Percentiles rank a stretch among this genome's conserved stretches.
Evolutionary conservation across 1,140 invertebrate genomes (phyloP).

Genomic region (Periplaneta americana): DNA sequence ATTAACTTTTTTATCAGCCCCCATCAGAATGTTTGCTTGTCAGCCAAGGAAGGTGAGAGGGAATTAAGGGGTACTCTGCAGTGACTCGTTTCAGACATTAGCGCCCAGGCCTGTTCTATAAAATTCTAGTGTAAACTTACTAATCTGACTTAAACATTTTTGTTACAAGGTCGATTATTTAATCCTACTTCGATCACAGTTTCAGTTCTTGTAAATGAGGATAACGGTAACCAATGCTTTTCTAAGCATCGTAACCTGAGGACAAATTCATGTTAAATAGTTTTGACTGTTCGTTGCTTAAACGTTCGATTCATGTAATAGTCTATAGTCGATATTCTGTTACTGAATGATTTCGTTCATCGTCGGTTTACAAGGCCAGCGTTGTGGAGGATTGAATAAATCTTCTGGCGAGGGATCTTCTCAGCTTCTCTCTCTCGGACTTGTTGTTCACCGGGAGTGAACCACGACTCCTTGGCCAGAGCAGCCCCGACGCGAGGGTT

Average conservation of each 20-base stretch:
- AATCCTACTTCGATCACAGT: neutral
- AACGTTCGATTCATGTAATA: neutral
- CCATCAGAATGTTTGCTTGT: no score
- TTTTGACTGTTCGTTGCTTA: neutral
- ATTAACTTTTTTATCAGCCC: no score
- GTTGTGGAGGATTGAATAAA: slow-evolving; percentile 64
- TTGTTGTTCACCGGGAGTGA: slow-evolving; percentile 40
- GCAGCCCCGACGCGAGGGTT: slow-evolving; percentile 63
- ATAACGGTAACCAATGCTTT: neutral
- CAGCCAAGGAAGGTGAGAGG: no score
- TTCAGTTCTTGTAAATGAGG: neutral
- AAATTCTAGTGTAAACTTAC: no score
- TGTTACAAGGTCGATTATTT: neutral
- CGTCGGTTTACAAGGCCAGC: slow-evolving; percentile 47
- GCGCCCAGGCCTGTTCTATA: no score
- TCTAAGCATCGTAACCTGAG: neutral
- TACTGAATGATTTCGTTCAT: neutral
- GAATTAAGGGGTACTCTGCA: no score
- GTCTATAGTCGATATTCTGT: neutral
- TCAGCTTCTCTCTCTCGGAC: slow-evolving; percentile 70
- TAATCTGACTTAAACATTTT: no score
- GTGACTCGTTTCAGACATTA: no score
- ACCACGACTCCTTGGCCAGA: slow-evolving; percentile 69
- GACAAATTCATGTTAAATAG: neutral
- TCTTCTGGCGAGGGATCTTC: slow-evolving; percentile 67